A percentile compares a stretch with the other conserved stretches of the same genome.
Evolutionary conservation across 2,888 invertebrate species (phyloP).

Genomic region (Liopterus haemorrhoidalis): DNA sequence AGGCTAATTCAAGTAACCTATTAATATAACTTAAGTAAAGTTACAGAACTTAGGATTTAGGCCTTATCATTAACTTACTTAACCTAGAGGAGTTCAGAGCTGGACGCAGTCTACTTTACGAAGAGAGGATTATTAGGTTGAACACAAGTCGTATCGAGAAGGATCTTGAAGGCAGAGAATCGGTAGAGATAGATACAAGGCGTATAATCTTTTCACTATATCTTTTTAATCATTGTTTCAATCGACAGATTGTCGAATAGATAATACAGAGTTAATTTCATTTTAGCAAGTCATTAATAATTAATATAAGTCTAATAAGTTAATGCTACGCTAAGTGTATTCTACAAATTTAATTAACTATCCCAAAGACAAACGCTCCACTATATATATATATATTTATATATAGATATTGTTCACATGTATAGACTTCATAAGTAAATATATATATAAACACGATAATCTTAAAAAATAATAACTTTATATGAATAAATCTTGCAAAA

Average conservation of each 20-base stretch:
- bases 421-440: conserved; percentile 18
- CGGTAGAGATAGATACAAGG: no score
- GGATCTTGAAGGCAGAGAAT: no score
- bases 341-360: conserved; percentile 23
- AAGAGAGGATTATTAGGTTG: no score
- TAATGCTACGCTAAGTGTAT: conserved; percentile 23
- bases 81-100: no score
- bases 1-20: no score
- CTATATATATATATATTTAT: conserved; percentile 18
- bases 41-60: no score
- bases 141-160: no score
- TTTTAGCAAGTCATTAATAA: conserved; percentile 21
- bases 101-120: no score
- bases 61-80: no score
- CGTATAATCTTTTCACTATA: conserved; percentile 23
- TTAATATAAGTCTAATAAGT: conserved; percentile 22
- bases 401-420: conserved; percentile 24
- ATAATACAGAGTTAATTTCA: conserved; percentile 24
- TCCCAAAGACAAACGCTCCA: conserved; percentile 24
- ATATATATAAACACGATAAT: conserved; percentile 23
- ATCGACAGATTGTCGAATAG: conserved; percentile 23
- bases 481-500: conserved; percentile 21
- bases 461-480: conserved; percentile 24
- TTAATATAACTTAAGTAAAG: no score
- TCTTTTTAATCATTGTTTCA: conserved; percentile 24